These are phyloP conservation scores for Ailurus styani DNA, from an alignment of 2,113 vertebrate genomes.

Conservation along the genomic window DNA sequence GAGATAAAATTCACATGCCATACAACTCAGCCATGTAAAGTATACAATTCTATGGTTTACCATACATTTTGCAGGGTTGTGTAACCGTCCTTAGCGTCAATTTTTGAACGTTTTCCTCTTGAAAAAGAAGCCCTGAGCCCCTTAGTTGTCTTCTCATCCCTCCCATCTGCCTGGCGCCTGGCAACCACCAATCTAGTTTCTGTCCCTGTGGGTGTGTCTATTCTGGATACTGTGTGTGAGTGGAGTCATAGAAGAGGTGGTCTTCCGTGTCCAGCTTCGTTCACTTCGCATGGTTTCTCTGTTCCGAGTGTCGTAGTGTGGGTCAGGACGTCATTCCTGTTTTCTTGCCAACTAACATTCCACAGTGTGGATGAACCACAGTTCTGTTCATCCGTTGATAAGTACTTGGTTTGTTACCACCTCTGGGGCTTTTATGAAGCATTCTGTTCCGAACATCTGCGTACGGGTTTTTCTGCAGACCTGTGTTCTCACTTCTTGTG, in stretches of 20 bases:
- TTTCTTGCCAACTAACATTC: not conserved
- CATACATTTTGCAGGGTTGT: not conserved
- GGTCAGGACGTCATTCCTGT: rapidly evolving
- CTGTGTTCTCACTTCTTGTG: not conserved
- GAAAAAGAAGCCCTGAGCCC: not conserved
- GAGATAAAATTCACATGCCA: not conserved
- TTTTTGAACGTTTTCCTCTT: not conserved
- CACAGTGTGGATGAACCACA: rapidly evolving
- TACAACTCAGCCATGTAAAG: not conserved
- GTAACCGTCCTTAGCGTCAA: not conserved
- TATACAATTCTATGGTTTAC: not conserved
- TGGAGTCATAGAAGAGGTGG: rapidly evolving
- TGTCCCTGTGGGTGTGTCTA: not conserved
- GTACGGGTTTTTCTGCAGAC: rapidly evolving
- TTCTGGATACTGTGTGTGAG: not conserved
- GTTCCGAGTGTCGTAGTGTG: rapidly evolving
- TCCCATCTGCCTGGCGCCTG: not conserved
- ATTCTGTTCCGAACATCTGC: rapidly evolving
- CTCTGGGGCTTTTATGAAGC: not conserved
- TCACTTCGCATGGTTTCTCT: rapidly evolving
- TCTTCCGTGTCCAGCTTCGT: not conserved
- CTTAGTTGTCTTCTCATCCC: rapidly evolving
- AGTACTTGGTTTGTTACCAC: no score
- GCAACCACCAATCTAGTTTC: not conserved
- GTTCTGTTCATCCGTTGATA: no score